Evolutionary conservation across 2,113 vertebrate genomes (phyloP).

Genomic region (Albula glossodonta): DNA sequence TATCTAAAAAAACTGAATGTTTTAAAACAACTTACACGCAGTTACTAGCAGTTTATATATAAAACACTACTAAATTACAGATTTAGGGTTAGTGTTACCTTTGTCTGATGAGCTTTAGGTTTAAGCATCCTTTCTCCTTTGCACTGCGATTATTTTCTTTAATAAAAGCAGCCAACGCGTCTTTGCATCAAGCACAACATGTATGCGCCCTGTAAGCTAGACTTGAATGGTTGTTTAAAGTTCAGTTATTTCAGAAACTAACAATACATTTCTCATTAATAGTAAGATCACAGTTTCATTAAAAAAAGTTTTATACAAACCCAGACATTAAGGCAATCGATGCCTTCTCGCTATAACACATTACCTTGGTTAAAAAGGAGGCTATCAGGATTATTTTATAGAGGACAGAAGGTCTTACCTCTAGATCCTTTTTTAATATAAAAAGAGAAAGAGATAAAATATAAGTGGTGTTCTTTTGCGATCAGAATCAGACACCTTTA

Average conservation of each 20-base stretch:
- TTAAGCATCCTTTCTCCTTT: constrained; percentile 93
- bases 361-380: constrained; percentile 63
- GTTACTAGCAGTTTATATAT: constrained; percentile 85
- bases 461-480: constrained; percentile 76
- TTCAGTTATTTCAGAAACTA: constrained; percentile 84
- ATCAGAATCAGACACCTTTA: constrained; percentile 68
- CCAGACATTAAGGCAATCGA: constrained; percentile 77
- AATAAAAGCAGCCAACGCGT: constrained; percentile 88
- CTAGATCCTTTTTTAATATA: constrained; percentile 82
- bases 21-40: constrained; percentile 75
- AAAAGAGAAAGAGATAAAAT: constrained; percentile 75
- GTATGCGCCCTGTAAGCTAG: constrained; percentile 85
- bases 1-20: constrained; percentile 33
- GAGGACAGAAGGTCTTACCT: constrained; percentile 75
- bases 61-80: constrained; percentile 89
- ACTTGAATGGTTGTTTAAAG: constrained; percentile 91
- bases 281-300: constrained; percentile 65
- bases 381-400: constrained; percentile 81
- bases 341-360: constrained; percentile 70
- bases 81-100: constrained; percentile 97
- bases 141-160: constrained; percentile 94
- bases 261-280: constrained; percentile 74
- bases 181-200: constrained; percentile 78
- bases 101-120: constrained; percentile 95
- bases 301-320: constrained; percentile 77